phyloP scores from a whole-genome alignment of 2,113 vertebrate genomes.

The Pimephales promelas region DNA sequence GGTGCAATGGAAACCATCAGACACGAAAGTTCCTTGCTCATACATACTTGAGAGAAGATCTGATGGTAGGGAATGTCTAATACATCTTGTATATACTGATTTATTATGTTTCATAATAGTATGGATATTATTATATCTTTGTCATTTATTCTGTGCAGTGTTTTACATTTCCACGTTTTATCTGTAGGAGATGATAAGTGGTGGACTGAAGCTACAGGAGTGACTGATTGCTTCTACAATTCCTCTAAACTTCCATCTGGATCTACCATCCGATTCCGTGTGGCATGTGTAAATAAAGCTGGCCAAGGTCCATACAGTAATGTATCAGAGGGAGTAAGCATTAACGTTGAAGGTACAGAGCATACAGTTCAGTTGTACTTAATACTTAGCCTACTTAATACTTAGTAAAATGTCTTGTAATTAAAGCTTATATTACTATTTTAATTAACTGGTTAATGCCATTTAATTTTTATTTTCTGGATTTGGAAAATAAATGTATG shows the following conservation, averaged over 20 bases:
- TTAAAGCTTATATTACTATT: background rate
- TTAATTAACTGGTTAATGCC: background rate
- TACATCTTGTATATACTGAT: background rate
- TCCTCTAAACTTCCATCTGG: constrained; percentile 82
- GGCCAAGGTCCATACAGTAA: constrained; percentile 90
- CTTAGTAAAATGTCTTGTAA: too few relatives aligned
- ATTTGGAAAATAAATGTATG: background rate
- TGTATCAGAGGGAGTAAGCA: constrained; percentile 77
- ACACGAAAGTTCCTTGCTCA: constrained; percentile 86
- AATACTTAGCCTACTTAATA: background rate
- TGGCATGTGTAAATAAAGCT: constrained; percentile 89
- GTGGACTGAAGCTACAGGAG: constrained; percentile 79
- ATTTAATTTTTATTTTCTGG: background rate
- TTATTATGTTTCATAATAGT: background rate
- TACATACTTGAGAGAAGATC: constrained; percentile 85
- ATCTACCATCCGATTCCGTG: constrained; percentile 79
- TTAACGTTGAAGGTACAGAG: constrained; percentile 76
- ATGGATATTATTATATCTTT: background rate
- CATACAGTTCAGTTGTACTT: background rate
- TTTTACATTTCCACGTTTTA: background rate
- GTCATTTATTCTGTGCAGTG: background rate
- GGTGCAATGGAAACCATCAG: constrained; percentile 91
- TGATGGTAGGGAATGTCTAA: constrained; percentile 76
- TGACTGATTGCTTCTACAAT: constrained; percentile 91
- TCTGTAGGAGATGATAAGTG: constrained; percentile 82